phyloP scores from a whole-genome alignment of 1,140 invertebrate genomes.

The Ooceraea biroi region DNA sequence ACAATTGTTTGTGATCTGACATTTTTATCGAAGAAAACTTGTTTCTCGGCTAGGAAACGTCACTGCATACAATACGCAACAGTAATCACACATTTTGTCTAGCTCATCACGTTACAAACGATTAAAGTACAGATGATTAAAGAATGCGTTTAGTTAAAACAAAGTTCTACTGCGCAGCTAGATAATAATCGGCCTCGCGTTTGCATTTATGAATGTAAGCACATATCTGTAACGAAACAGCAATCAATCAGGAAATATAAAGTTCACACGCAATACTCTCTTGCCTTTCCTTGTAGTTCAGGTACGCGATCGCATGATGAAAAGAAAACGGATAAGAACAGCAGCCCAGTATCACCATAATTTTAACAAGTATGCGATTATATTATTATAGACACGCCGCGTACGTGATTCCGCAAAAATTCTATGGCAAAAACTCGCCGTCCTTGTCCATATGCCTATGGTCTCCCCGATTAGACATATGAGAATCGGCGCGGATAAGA shows the following conservation, averaged over 20 bases:
- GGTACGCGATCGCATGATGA: not conserved
- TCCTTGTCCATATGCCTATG: conserved; percentile 58
- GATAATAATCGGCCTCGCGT: not conserved
- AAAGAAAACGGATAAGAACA: not conserved
- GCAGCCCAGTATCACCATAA: conserved; percentile 51
- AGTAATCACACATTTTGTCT: not conserved
- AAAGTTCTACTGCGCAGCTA: not conserved
- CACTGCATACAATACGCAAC: not conserved
- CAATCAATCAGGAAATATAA: conserved; percentile 38
- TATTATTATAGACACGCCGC: not conserved
- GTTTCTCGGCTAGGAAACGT: not conserved
- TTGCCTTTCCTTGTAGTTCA: not conserved
- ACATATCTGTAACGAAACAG: not conserved
- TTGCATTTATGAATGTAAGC: conserved; percentile 4
- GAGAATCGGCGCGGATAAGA: conserved; percentile 44
- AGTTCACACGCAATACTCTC: conserved; percentile 22
- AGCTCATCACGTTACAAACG: not conserved
- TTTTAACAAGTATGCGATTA: conserved; percentile 52
- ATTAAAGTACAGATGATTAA: not conserved
- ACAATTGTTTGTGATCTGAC: no score
- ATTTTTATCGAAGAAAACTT: no score
- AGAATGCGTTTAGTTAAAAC: not conserved
- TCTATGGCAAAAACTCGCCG: conserved; percentile 38
- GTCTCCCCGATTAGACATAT: not conserved
- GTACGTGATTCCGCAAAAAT: conserved; percentile 19